Conservation (phyloP, 2,113 vertebrate genomes). For the Tympanuchus pallidicinctus region DNA sequence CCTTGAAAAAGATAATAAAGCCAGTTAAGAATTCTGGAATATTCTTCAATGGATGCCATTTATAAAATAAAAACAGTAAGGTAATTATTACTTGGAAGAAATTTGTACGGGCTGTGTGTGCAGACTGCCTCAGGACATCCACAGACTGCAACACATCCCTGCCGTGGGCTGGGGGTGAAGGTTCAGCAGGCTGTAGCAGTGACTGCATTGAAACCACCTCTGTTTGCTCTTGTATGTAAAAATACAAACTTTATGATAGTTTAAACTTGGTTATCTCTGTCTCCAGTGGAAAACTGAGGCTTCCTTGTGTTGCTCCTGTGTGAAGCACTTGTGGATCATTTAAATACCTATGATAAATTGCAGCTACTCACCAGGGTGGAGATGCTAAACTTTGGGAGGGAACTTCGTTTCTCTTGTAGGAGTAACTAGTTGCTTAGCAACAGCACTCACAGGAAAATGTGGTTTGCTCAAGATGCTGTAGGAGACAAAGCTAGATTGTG, state of each 20-base stretch:
- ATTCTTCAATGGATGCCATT: not conserved
- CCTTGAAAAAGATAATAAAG: not conserved
- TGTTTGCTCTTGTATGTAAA: not conserved
- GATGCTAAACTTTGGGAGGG: not conserved
- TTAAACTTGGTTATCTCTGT: not conserved
- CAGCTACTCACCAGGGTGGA: not conserved
- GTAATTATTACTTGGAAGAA: not conserved
- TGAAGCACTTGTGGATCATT: not conserved
- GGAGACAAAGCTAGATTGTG: not conserved
- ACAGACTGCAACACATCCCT: constrained; percentile 29
- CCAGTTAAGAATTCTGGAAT: not conserved
- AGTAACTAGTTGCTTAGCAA: not conserved
- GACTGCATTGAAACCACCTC: not conserved
- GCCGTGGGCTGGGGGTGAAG: not conserved
- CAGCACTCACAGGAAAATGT: not conserved
- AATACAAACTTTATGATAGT: not conserved
- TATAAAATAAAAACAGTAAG: not conserved
- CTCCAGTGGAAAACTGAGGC: not conserved
- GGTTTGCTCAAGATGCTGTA: not conserved
- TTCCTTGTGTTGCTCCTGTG: not conserved
- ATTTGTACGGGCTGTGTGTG: not conserved
- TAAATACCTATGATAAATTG: not conserved
- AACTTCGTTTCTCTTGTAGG: not conserved
- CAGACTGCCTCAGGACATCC: constrained; percentile 27
- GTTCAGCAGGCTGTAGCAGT: not conserved